Percentiles rank a stretch among this genome's conserved stretches.
Conservation (phyloP, 2,888 invertebrate genomes). For the Cistogaster globosa region DNA sequence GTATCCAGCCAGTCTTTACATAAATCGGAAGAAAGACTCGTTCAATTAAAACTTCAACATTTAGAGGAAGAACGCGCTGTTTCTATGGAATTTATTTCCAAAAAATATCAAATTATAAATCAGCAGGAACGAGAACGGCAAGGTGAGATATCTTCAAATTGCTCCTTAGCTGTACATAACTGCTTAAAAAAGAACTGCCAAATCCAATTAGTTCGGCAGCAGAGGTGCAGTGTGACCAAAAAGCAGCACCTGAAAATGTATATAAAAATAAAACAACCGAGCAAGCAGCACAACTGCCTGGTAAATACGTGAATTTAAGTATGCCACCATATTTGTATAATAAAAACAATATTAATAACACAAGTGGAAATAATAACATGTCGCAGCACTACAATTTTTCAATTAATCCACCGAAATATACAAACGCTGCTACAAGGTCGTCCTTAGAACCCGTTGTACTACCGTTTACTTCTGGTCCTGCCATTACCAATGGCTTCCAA, state of each 20-base stretch:
- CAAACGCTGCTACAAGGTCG: neutral
- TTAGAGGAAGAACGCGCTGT: slow-evolving; percentile 14
- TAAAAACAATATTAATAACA: neutral
- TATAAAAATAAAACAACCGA: slow-evolving; percentile 3
- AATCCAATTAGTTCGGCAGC: neutral
- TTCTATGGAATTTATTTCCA: slow-evolving; percentile 29
- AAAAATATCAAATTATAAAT: slow-evolving; percentile 14
- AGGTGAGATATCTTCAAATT: neutral
- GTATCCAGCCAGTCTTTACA: neutral
- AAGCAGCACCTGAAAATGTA: slow-evolving; percentile 6
- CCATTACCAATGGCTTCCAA: neutral
- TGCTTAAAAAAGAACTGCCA: neutral
- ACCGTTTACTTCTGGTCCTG: neutral
- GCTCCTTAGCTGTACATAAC: neutral
- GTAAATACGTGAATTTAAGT: neutral
- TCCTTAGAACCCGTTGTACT: no score
- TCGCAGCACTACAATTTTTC: neutral
- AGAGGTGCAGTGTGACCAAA: neutral
- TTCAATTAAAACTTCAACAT: slow-evolving; percentile 7
- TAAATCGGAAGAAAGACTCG: no score
- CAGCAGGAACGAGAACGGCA: neutral
- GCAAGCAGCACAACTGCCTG: neutral
- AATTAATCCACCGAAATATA: neutral
- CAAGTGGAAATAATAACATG: neutral
- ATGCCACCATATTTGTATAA: neutral